A percentile compares a stretch with the other conserved stretches of the same genome.
phyloP scores from a whole-genome alignment of 2,797 vertebrate genomes.

The Mastacembelus armatus region DNA sequence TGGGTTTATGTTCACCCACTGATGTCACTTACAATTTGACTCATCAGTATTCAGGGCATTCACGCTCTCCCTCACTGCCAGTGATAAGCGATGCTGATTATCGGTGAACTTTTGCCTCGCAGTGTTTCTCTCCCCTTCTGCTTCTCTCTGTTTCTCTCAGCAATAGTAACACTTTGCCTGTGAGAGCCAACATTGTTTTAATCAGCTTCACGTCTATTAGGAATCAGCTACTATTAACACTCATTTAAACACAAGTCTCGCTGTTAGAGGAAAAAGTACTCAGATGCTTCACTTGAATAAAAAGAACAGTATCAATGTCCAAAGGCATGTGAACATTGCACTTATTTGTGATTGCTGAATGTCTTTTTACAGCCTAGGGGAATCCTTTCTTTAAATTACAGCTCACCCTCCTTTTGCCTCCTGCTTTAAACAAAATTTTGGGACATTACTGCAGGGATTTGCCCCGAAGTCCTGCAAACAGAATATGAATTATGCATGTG shows the following conservation, averaged over 20 bases:
- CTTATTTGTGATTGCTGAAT: neutral
- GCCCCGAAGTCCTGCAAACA: too few relatives aligned
- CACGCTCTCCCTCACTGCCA: constrained; percentile 57
- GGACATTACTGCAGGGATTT: neutral
- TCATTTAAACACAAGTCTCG: constrained; percentile 37
- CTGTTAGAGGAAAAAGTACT: constrained; percentile 3
- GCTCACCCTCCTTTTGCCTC: neutral
- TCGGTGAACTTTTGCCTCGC: constrained; percentile 60
- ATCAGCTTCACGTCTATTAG: constrained; percentile 57
- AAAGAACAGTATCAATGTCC: constrained; percentile 2
- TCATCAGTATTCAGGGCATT: constrained; percentile 69
- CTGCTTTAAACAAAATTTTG: too few relatives aligned
- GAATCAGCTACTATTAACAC: constrained; percentile 47
- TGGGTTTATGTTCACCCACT: constrained; percentile 32
- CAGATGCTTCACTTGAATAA: neutral
- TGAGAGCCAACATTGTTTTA: constrained; percentile 63
- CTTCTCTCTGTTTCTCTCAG: constrained; percentile 44
- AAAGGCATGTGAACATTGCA: neutral
- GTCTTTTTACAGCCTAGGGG: neutral
- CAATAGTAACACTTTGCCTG: constrained; percentile 63
- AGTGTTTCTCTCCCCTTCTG: constrained; percentile 48
- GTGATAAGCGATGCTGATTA: constrained; percentile 71
- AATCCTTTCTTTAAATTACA: neutral
- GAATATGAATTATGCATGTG: too few relatives aligned
- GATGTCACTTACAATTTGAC: constrained; percentile 61